These are phyloP conservation scores for Podiceps cristatus DNA, from an alignment of 2,113 vertebrate genomes.

Conservation along the genomic window DNA sequence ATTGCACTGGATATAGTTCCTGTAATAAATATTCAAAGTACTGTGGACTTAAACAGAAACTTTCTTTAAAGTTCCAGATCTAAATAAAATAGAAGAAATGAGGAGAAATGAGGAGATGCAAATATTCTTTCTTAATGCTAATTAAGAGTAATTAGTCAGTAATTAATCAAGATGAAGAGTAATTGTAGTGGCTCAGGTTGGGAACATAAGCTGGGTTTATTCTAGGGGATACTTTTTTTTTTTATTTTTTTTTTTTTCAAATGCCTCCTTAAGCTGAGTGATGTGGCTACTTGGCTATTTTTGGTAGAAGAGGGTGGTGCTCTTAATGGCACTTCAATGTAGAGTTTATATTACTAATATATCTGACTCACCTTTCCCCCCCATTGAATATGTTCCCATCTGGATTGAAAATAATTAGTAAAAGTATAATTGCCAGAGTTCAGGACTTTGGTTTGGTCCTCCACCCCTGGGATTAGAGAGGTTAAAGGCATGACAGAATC, in stretches of 20 bases:
- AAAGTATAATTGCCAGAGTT: neutral
- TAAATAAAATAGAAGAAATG: neutral
- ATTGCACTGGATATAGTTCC: neutral
- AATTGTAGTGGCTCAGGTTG: neutral
- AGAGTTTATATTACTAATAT: neutral
- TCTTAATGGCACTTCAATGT: neutral
- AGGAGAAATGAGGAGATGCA: neutral
- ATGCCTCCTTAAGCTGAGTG: neutral
- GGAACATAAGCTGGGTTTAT: neutral
- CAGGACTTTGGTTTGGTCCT: neutral
- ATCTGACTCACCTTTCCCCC: neutral
- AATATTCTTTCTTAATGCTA: neutral
- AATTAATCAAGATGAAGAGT: neutral
- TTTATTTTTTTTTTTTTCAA: neutral
- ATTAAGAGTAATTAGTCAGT: neutral
- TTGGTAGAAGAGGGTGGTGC: neutral
- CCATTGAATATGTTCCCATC: neutral
- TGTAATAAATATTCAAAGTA: neutral
- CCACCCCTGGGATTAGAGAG: neutral
- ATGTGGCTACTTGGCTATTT: neutral
- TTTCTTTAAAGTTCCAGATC: neutral
- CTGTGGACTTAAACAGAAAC: neutral
- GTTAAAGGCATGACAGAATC: slow-evolving; percentile 1
- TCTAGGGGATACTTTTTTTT: neutral
- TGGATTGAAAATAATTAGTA: neutral